These are phyloP conservation scores for Noctua janthina DNA, from an alignment of 2,888 invertebrate genomes.

Conservation along the genomic window DNA sequence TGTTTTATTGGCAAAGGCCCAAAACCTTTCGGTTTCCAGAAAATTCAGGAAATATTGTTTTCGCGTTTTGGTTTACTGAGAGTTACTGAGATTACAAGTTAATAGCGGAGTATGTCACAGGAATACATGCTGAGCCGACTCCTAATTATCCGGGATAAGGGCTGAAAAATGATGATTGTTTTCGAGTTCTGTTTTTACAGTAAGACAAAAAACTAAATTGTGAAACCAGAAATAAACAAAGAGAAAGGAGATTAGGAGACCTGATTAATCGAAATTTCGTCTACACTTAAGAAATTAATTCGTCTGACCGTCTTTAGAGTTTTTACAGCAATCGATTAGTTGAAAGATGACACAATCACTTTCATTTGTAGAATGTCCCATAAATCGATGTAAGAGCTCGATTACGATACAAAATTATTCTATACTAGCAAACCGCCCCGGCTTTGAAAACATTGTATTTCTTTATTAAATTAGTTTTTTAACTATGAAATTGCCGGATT, in stretches of 20 bases:
- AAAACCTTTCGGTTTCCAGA: constrained; percentile 29
- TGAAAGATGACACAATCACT: not conserved
- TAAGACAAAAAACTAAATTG: not conserved
- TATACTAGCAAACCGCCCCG: not conserved
- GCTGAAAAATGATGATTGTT: not conserved
- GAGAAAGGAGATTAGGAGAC: not conserved
- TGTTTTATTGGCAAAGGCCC: constrained; percentile 26
- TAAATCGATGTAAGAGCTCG: constrained; percentile 17
- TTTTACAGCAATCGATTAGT: constrained; percentile 17
- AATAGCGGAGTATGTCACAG: not conserved
- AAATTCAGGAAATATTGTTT: constrained; percentile 1
- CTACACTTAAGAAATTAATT: constrained; percentile 3
- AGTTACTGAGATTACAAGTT: not conserved
- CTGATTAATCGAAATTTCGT: constrained; percentile 19
- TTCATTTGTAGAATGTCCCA: constrained; percentile 9
- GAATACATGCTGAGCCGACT: not conserved
- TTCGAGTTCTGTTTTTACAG: constrained; percentile 2
- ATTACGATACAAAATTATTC: constrained; percentile 13
- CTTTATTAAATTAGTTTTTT: not conserved
- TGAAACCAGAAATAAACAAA: not conserved
- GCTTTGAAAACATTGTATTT: not conserved
- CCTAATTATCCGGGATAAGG: not conserved
- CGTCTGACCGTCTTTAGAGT: not conserved
- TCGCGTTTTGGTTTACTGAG: not conserved
- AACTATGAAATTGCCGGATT: too few species aligned